A percentile compares a stretch with the other conserved stretches of the same genome.
phyloP scores from a whole-genome alignment of 64 coral and sea anemone species.

The Pocillopora damicornis region DNA sequence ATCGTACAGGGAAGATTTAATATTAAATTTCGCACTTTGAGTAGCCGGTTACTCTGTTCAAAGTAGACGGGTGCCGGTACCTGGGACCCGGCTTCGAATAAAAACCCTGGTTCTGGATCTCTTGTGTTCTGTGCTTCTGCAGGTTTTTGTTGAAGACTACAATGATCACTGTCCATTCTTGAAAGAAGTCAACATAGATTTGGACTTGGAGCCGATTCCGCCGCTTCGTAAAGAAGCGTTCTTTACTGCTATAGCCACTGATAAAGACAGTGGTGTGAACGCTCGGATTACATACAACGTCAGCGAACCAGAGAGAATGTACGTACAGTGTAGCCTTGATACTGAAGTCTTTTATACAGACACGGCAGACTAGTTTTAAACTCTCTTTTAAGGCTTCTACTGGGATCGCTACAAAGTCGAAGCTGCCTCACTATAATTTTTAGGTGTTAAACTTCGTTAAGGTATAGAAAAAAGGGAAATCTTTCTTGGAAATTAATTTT shows the following conservation, averaged over 20 bases:
- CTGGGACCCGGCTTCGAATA: too few species aligned
- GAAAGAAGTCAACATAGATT: slow-evolving; percentile 62
- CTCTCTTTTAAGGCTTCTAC: neutral
- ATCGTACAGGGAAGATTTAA: too few species aligned
- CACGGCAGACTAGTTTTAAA: neutral
- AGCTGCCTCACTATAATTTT: too few species aligned
- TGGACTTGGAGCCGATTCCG: slow-evolving; percentile 75
- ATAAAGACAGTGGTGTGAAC: slow-evolving; percentile 80
- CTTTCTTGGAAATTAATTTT: too few species aligned
- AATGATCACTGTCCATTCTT: slow-evolving; percentile 91
- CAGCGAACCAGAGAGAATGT: slow-evolving; percentile 47
- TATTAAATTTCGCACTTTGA: too few species aligned
- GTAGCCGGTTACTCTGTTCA: too few species aligned
- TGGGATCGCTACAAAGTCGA: too few species aligned
- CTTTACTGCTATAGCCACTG: slow-evolving; percentile 80
- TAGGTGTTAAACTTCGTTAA: too few species aligned
- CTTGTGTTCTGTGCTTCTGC: neutral
- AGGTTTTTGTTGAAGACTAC: slow-evolving; percentile 79
- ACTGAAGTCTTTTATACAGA: too few species aligned
- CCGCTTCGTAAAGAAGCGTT: slow-evolving; percentile 72
- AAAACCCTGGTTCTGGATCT: too few species aligned
- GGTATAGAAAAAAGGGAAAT: too few species aligned
- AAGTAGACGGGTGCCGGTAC: too few species aligned
- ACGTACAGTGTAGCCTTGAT: neutral
- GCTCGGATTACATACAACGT: slow-evolving; percentile 52